phyloP scores from a whole-genome alignment of 2,113 vertebrate species.

The Amphiprion ocellaris region DNA sequence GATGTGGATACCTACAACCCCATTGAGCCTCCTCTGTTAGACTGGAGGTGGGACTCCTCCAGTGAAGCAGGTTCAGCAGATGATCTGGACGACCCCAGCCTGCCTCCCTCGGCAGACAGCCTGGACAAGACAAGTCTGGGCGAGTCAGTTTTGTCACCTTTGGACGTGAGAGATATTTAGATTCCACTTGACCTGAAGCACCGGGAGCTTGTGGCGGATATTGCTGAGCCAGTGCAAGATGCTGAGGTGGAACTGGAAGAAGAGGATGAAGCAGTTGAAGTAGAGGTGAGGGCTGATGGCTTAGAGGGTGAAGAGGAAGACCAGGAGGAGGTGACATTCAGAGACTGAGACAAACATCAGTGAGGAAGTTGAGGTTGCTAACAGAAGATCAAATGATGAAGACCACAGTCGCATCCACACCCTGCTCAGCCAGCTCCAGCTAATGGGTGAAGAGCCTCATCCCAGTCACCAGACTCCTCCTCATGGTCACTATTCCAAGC shows the following conservation, averaged over 20 bases:
- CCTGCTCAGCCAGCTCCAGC: slow-evolving; percentile 85
- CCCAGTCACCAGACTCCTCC: not conserved
- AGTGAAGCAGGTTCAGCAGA: slow-evolving; percentile 71
- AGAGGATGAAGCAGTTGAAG: not conserved
- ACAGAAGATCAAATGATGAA: slow-evolving; percentile 60
- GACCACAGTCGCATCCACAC: slow-evolving; percentile 84
- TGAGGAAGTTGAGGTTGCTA: not conserved
- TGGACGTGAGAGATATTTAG: slow-evolving; percentile 1
- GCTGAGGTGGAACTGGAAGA: slow-evolving; percentile 15
- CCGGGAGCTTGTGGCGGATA: slow-evolving; percentile 23
- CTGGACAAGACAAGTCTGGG: slow-evolving; percentile 33
- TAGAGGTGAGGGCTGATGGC: not conserved
- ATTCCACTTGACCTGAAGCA: slow-evolving; percentile 3
- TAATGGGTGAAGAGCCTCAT: slow-evolving; percentile 63
- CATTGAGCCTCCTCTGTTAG: slow-evolving; percentile 84
- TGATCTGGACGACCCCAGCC: slow-evolving; percentile 69
- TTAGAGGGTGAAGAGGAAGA: not conserved
- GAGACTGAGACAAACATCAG: slow-evolving; percentile 36
- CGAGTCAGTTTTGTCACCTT: slow-evolving; percentile 8
- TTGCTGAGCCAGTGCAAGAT: not conserved
- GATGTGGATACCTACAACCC: slow-evolving; percentile 78
- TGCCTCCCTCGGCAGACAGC: slow-evolving; percentile 49
- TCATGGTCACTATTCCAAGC: slow-evolving; percentile 36
- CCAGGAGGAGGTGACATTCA: not conserved
- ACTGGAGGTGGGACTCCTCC: slow-evolving; percentile 87